Base-by-base conservation (phyloP, 2,797 vertebrate genomes). In the Simalia tracyae region DNA sequence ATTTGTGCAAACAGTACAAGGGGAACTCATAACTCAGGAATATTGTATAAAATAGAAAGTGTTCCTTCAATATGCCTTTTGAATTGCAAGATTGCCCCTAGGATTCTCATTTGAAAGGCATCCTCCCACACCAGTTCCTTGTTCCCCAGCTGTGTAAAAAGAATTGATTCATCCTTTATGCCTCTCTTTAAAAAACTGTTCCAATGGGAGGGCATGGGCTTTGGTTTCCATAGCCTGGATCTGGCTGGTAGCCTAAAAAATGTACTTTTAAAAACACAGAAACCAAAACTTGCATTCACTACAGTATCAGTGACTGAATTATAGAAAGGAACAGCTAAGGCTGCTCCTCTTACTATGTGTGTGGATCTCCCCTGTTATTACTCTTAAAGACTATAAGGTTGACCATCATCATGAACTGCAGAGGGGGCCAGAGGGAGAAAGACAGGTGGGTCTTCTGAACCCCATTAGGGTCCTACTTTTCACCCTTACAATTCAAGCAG, bases 1-100 rank as follows among this genome's bases (percentile, higher is more conserved):
- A 66, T 92, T 87, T 60, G 60, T 84, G 89, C 68, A 87, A 90
- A 92, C 17, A 50, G 31, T 56, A 7, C 84, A 84, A 54, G 50
- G 5, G 1, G 10, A 87, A 46, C 5, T 66, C 60, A 54, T 36
- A 63, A 89, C 22, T 76, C 17, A n/a, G 24, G 50, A 87, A 66
- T 46, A 46, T 14, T 46, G 3, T 54, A 88, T 24, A 36, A 36
- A 89, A 17, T 85, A 63, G 76, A 50, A 84, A 64, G 64, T 76
- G 56, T 81, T 57, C 24, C 10, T 63, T 92, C 66, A 56, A 87
- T 66, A 84, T 31, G 24, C 64, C 15, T 87, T 90, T 92, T 57
- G 19, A 28, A 17, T 60, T 88, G 85, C 9, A 26, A 12, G 28
- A 31, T 46, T 81, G 59, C 42, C 10, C 64, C 24, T 46, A 26